Base-by-base conservation (phyloP, 2,888 invertebrate genomes). In the Autographa pulchrina region DNA sequence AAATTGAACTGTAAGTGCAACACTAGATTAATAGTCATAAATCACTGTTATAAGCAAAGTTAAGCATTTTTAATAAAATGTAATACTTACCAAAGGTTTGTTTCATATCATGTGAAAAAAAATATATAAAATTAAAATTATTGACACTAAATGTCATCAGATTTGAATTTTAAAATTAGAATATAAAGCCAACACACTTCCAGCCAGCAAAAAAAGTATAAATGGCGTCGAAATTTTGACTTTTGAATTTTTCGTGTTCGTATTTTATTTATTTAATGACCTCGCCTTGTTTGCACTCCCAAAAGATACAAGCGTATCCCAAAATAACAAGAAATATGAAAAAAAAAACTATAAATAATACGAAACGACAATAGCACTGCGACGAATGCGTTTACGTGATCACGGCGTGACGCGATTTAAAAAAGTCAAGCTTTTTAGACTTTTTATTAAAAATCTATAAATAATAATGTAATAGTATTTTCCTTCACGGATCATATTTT, bases 301-400 rank as follows among this genome's bases (percentile, higher is more conserved):
- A 13, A n/a, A 62, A 62, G 65, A 72, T 18, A 9, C 58, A 54
- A 52, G 18, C 43, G 43, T 63, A 48, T 73, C 75, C 78, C 68
- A 70, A 78, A 76, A 73, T 80, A 83, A 81, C 74, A 81, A 84
- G 77, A 67, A 70, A 63, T 64, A 60, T 72, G 14, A 52, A 65
- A 69, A 65, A 75, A 74, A 70, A 78, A 77, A 85, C 70, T 64
- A 75, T 80, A 65, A 79, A 76, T 82, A 80, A 73, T 77, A 16
- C 18, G 32, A 65, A 70, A 25, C n/a, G n/a, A 79, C 82, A 81
- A 77, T 75, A n/a, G 59, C 5, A 18, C 66, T 64, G 68, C 20
- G 52, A n/a, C 75, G 75, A 79, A 82, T 79, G 38, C 62, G 65
- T 77, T 83, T 75, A 69, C 79, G 54, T 35, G 62, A 68, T 68